Evolutionary conservation across 2,113 vertebrate genomes (phyloP).

Genomic region (Empidonax alnorum): DNA sequence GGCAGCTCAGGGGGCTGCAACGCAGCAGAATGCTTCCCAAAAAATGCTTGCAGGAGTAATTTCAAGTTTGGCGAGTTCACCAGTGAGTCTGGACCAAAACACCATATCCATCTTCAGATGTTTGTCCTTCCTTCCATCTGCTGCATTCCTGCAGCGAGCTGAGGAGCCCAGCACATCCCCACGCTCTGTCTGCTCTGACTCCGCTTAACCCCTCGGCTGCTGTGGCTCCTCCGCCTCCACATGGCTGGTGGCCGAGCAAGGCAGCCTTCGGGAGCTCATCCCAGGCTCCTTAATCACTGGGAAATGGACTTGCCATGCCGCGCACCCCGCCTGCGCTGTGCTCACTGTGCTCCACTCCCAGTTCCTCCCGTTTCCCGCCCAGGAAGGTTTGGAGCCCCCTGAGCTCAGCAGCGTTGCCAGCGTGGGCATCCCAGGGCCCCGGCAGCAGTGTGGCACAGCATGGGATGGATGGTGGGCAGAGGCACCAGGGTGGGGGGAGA

Average conservation of each 20-base stretch:
- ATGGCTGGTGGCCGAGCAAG: rapidly evolving
- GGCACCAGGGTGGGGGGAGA: rapidly evolving
- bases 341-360: background rate
- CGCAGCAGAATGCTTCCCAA: background rate
- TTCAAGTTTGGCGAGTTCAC: background rate
- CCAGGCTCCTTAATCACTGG: background rate
- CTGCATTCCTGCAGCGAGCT: background rate
- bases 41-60: background rate
- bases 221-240: background rate
- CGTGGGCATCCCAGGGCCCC: rapidly evolving
- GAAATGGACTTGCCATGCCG: rapidly evolving
- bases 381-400: background rate
- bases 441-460: rapidly evolving
- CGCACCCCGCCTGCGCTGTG: rapidly evolving
- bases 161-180: background rate
- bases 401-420: rapidly evolving
- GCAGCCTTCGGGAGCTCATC: background rate
- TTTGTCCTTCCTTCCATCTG: slow-evolving; percentile 32
- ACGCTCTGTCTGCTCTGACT: background rate
- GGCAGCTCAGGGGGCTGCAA: background rate
- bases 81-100: background rate
- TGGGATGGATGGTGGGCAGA: background rate
- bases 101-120: slow-evolving; percentile 10
- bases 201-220: background rate
- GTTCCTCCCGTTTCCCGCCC: background rate